These are phyloP conservation scores for Tetramorium bicarinatum DNA, from an alignment of 2,888 invertebrate species.

Conservation along the genomic window DNA sequence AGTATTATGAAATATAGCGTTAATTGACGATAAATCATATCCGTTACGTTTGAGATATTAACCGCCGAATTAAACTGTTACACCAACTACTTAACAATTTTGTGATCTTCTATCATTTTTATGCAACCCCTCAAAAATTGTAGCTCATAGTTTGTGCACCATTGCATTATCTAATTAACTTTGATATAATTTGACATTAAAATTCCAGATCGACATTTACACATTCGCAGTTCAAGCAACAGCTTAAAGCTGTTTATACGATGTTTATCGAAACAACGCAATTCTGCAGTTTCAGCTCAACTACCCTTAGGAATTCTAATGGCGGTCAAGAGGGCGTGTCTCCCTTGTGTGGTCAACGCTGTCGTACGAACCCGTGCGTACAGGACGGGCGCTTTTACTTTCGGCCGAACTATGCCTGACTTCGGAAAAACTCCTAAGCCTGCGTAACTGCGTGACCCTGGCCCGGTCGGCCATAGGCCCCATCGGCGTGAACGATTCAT, in stretches of 20 bases:
- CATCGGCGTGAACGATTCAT: constrained; percentile 74
- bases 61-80: neutral
- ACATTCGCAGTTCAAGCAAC: neutral
- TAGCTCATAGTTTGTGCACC: neutral
- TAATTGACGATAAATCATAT: neutral
- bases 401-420: constrained; percentile 27
- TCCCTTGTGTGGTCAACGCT: neutral
- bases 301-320: constrained; percentile 18
- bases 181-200: neutral
- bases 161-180: constrained; percentile 5
- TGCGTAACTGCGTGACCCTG: constrained; percentile 48
- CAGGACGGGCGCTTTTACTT: constrained; percentile 32
- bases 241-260: neutral
- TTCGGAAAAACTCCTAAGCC: constrained; percentile 59
- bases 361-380: neutral
- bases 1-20: neutral
- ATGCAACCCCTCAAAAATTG: neutral
- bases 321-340: neutral
- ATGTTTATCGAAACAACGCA: constrained; percentile 14
- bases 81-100: neutral
- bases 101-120: neutral
- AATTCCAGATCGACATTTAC: constrained; percentile 22
- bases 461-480: constrained; percentile 54
- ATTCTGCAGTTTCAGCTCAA: neutral
- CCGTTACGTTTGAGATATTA: neutral